Percentiles rank a stretch among this genome's conserved stretches.
These are phyloP conservation scores for Varroa destructor DNA, from an alignment of 1,140 invertebrate genomes.

Conservation along the genomic window DNA sequence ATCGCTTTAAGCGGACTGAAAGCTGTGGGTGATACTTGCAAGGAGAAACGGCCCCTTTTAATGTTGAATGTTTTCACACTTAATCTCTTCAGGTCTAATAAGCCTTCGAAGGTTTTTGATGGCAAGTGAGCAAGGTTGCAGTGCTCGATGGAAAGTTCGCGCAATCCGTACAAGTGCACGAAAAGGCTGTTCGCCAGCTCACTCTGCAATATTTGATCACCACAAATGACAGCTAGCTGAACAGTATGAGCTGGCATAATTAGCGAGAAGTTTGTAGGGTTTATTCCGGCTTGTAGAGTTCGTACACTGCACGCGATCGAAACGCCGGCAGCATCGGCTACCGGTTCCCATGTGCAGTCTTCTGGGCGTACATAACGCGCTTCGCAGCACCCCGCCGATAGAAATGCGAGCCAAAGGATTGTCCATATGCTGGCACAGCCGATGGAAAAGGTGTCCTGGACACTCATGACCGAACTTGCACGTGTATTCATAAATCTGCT, in stretches of 20 bases:
- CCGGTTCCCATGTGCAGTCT: too few species aligned
- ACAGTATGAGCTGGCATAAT: slow-evolving; percentile 67
- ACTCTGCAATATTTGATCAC: slow-evolving; percentile 58
- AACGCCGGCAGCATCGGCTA: too few species aligned
- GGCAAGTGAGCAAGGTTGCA: slow-evolving; percentile 34
- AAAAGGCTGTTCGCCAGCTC: slow-evolving; percentile 43
- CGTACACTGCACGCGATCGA: too few species aligned
- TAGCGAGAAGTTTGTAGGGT: slow-evolving; percentile 56
- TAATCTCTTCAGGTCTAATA: slow-evolving; percentile 34
- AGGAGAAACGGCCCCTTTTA: slow-evolving; percentile 54
- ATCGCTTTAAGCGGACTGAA: slow-evolving; percentile 54
- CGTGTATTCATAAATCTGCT: too few species aligned
- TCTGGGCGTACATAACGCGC: too few species aligned
- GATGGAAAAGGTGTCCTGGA: too few species aligned
- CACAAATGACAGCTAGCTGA: slow-evolving; percentile 62
- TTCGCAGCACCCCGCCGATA: too few species aligned
- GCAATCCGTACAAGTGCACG: slow-evolving; percentile 33
- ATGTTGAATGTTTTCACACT: slow-evolving; percentile 35
- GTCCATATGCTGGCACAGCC: too few species aligned
- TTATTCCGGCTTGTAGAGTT: too few species aligned
- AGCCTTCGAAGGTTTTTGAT: slow-evolving; percentile 33
- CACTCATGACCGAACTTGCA: too few species aligned
- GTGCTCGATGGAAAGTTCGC: slow-evolving; percentile 32
- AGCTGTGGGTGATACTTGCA: slow-evolving; percentile 60
- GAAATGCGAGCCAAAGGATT: too few species aligned